A percentile compares a stretch with the other conserved stretches of the same genome.
Conservation (phyloP, 2,797 vertebrate genomes). For the Sciurus vulgaris region DNA sequence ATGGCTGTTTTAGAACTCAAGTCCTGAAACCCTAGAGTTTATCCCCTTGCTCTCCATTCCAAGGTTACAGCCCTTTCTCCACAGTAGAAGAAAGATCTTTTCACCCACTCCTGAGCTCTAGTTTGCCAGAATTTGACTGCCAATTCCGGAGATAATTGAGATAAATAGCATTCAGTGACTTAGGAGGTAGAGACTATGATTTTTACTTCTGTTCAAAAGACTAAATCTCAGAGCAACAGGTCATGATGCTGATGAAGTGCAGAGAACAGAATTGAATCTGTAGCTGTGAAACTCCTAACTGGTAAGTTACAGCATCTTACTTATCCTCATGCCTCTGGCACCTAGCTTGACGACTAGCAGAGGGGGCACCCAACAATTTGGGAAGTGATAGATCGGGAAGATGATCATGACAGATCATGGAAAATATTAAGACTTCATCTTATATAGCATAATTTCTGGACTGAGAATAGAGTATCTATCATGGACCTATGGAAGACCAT, state of each 20-base stretch:
- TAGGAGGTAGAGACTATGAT: neutral
- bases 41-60: neutral
- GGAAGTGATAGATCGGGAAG: neutral
- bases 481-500: neutral
- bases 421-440: neutral
- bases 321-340: neutral
- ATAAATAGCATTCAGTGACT: neutral
- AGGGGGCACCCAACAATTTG: neutral
- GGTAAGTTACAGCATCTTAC: neutral
- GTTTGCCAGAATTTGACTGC: constrained; percentile 11
- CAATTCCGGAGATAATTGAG: constrained; percentile 16
- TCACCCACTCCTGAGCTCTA: neutral
- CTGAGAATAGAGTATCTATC: neutral
- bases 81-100: neutral
- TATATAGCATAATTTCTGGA: neutral
- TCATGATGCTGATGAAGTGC: neutral
- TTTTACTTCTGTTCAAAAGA: constrained; percentile 29
- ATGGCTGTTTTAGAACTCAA: neutral
- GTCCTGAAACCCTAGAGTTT: neutral
- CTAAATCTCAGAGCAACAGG: neutral
- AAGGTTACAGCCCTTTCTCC: neutral
- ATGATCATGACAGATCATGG: neutral
- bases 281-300: neutral
- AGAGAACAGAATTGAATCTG: neutral
- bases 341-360: neutral